Conservation (phyloP, 2,113 vertebrate genomes). For the Bufo gargarizans region DNA sequence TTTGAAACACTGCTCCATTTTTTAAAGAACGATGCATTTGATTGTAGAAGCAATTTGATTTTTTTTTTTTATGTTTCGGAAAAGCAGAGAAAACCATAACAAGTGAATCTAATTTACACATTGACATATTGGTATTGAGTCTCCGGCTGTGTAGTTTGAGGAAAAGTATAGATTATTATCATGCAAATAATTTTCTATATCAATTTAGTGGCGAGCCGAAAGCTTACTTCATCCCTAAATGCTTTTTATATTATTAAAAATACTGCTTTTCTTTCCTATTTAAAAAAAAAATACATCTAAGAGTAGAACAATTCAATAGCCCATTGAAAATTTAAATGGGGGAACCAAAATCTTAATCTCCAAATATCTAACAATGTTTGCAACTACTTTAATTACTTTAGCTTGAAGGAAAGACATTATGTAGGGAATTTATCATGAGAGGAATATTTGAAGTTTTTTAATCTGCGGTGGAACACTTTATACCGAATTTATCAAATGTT, state of each 20-base stretch:
- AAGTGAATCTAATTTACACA: constrained; percentile 54
- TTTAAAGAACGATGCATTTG: constrained; percentile 23
- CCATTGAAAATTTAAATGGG: constrained; percentile 39
- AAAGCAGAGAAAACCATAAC: constrained; percentile 41
- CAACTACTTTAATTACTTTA: constrained; percentile 32
- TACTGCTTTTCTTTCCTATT: constrained; percentile 25
- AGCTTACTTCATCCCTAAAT: constrained; percentile 39
- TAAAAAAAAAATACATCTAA: constrained; percentile 1
- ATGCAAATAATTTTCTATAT: constrained; percentile 53
- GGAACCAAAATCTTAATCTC: constrained; percentile 37
- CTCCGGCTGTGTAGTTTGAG: constrained; percentile 43
- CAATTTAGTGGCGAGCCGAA: constrained; percentile 41
- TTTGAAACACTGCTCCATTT: constrained; percentile 27
- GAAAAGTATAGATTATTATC: constrained; percentile 53
- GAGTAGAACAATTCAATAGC: constrained; percentile 36
- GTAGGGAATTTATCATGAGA: background rate
- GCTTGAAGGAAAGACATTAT: background rate
- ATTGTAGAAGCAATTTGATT: constrained; percentile 53
- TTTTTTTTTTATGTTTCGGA: constrained; percentile 38
- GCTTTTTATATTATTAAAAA: constrained; percentile 41
- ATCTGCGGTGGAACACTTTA: too few relatives aligned
- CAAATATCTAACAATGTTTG: constrained; percentile 29
- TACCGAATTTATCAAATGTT: too few relatives aligned
- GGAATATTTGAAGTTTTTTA: too few relatives aligned
- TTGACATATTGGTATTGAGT: constrained; percentile 47